Conservation (phyloP, 1,140 invertebrate species). For the Rhyacophila brunnea region DNA sequence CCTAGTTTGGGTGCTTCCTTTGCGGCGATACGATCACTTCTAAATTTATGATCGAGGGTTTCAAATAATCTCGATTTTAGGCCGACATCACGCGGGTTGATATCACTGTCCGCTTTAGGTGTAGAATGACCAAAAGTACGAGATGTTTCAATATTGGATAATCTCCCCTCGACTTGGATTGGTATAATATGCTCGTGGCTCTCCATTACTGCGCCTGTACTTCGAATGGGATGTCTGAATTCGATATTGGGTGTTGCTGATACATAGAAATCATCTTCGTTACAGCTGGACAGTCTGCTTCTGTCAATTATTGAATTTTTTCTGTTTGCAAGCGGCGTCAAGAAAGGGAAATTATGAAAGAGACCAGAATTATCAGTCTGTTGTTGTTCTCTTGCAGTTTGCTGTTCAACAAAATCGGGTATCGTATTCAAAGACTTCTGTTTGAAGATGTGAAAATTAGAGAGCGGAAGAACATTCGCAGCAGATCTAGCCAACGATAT, state of each 20-base stretch:
- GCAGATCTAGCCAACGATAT: constrained; percentile 40
- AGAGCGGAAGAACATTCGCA: constrained; percentile 43
- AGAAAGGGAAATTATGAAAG: constrained; percentile 53
- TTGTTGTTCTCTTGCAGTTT: constrained; percentile 28
- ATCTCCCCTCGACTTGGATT: background rate
- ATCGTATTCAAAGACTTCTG: constrained; percentile 53
- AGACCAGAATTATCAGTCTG: constrained; percentile 42
- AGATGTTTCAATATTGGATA: background rate
- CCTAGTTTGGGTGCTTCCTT: too few relatives aligned
- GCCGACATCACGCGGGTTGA: too few relatives aligned
- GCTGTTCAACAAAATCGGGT: constrained; percentile 44
- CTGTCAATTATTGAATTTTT: constrained; percentile 45
- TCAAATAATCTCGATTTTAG: background rate
- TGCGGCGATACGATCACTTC: too few relatives aligned
- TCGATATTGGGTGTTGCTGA: constrained; percentile 44
- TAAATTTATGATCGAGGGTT: background rate
- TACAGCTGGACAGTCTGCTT: constrained; percentile 44
- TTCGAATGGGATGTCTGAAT: constrained; percentile 21
- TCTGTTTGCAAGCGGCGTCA: constrained; percentile 53
- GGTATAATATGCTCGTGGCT: background rate
- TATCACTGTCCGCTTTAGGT: constrained; percentile 1
- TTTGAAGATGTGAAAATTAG: constrained; percentile 52
- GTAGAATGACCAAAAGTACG: constrained; percentile 19
- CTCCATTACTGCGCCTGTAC: background rate
- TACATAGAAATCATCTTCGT: constrained; percentile 51